Conservation (phyloP, 35 echinoderm and acorn worm species). For the Chiridota heheva region DNA sequence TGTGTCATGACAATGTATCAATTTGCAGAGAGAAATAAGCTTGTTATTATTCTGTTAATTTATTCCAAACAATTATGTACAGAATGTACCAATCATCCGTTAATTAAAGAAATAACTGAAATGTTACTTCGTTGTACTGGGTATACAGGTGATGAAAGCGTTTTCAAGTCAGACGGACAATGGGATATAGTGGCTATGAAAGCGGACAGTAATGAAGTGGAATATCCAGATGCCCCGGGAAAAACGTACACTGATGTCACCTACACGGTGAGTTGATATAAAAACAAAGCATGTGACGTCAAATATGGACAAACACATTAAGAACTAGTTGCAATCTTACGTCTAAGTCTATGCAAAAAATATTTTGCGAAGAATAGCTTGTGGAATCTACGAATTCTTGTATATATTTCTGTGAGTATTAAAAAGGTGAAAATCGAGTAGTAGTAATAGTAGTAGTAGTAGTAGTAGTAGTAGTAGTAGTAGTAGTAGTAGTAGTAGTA, state of each 20-base stretch:
- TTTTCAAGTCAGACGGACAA: conserved; percentile 81
- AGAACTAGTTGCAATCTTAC: too few relatives aligned
- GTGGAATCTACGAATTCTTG: background rate
- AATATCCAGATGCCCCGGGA: conserved; percentile 88
- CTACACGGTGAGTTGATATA: conserved; percentile 67
- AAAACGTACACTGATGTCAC: conserved; percentile 74
- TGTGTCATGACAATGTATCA: too few relatives aligned
- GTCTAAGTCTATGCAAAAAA: too few relatives aligned
- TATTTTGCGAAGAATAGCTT: background rate
- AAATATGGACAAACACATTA: background rate
- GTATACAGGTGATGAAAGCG: conserved; percentile 68
- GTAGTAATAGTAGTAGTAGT: conserved; percentile 5
- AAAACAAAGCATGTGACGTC: conserved; percentile 7
- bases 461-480: background rate
- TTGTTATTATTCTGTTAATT: too few relatives aligned
- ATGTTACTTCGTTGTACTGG: too few relatives aligned
- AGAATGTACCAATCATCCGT: too few relatives aligned
- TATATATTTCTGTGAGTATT: background rate
- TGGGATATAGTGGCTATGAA: conserved; percentile 87
- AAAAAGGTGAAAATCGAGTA: background rate
- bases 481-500: background rate
- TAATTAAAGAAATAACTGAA: too few relatives aligned
- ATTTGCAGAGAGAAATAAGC: too few relatives aligned
- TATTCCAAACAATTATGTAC: too few relatives aligned
- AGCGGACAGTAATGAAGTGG: conserved; percentile 2